A percentile compares a stretch with the other conserved stretches of the same genome.
phyloP scores from a whole-genome alignment of 2,797 vertebrate species.

The Mus caroli region DNA sequence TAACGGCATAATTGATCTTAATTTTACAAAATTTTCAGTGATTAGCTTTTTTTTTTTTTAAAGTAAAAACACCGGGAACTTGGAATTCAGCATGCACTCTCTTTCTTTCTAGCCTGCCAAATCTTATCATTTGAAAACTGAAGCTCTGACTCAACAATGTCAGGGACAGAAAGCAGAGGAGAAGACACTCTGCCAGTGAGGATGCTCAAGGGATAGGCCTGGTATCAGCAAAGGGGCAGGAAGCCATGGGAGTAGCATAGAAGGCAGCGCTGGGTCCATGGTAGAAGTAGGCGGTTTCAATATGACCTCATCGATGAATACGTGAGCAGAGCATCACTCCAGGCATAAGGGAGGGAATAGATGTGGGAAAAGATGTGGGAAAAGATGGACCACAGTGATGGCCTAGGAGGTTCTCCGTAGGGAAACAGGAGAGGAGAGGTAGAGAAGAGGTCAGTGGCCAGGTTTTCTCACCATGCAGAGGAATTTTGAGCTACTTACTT shows the following conservation, averaged over 20 bases:
- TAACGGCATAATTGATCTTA: slow-evolving; percentile 27
- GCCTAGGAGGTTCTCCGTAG: too few relatives aligned
- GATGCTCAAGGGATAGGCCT: rapidly evolving
- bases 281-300: not conserved
- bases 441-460: not conserved
- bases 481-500: not conserved
- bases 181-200: not conserved
- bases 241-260: not conserved
- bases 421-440: not conserved
- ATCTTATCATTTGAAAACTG: slow-evolving; percentile 13
- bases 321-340: not conserved
- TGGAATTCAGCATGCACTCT: not conserved
- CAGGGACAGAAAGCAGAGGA: not conserved
- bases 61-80: slow-evolving; percentile 26
- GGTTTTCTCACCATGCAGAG: not conserved
- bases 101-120: not conserved
- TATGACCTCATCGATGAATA: rapidly evolving
- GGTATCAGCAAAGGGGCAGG: not conserved
- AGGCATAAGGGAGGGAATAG: not conserved
- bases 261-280: rapidly evolving
- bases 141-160: not conserved
- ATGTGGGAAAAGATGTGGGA: too few relatives aligned
- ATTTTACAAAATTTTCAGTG: slow-evolving; percentile 69
- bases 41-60: slow-evolving; percentile 37
- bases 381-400: not conserved